Conservation (phyloP, 2,797 vertebrate species). For the Rallus crepitans region DNA sequence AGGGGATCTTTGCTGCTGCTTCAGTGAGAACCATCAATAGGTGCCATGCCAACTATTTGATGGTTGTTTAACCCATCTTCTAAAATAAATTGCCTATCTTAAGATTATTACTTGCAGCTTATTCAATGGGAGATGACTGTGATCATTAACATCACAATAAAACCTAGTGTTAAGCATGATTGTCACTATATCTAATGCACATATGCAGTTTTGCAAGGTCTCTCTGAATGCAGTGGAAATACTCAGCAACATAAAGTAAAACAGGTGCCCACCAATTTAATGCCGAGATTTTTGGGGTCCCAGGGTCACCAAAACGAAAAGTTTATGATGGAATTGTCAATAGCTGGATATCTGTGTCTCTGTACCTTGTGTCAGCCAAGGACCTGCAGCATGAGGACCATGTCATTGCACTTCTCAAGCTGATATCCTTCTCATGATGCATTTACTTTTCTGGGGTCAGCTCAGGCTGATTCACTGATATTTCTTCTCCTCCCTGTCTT, state of each 20-base stretch:
- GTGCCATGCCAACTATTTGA: neutral
- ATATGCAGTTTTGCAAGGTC: fast-evolving
- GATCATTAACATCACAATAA: neutral
- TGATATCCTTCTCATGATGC: neutral
- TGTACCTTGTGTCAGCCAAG: neutral
- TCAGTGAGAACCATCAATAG: neutral
- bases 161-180: neutral
- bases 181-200: neutral
- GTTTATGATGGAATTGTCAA: neutral
- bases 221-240: neutral
- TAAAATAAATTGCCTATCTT: neutral
- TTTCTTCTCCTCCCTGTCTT: neutral
- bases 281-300: neutral
- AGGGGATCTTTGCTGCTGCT: neutral
- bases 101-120: neutral
- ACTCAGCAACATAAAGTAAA: neutral
- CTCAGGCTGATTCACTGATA: neutral
- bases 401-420: neutral
- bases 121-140: neutral
- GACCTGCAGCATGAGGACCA: neutral
- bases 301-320: neutral
- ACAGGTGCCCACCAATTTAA: neutral
- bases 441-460: neutral
- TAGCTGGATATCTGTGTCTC: neutral
- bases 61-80: neutral